Evolutionary conservation across 2,797 vertebrate species (phyloP).

Genomic region (Syngnathus rostellatus): DNA sequence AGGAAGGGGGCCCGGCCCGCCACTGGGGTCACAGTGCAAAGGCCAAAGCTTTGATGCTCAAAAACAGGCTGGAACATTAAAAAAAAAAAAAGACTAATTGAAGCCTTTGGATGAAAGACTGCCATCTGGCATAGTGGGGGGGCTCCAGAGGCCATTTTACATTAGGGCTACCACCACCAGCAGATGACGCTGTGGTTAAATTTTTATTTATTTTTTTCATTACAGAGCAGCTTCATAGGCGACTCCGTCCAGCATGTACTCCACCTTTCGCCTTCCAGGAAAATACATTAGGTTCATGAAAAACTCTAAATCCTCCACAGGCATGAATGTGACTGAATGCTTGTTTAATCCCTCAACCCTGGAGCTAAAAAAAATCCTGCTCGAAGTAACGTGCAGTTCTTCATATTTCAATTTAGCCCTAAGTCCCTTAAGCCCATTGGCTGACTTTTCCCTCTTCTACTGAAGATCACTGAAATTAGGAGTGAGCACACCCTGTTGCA

Average conservation of each 20-base stretch:
- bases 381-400: neutral
- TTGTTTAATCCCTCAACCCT: neutral
- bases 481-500: slow-evolving; percentile 53
- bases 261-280: too few species aligned
- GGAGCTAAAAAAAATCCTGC: neutral
- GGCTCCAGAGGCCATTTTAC: neutral
- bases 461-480: slow-evolving; percentile 38
- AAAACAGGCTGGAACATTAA: slow-evolving; percentile 15
- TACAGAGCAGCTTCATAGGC: neutral
- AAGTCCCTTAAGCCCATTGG: neutral
- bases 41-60: slow-evolving; percentile 47
- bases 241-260: neutral
- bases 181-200: neutral
- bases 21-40: slow-evolving; percentile 48
- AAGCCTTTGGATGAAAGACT: slow-evolving; percentile 3
- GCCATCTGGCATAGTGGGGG: neutral
- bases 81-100: slow-evolving; percentile 4
- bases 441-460: neutral
- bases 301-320: too few species aligned
- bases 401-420: slow-evolving; percentile 3
- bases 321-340: too few species aligned
- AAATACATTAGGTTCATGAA: too few species aligned
- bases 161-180: neutral
- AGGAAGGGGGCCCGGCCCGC: slow-evolving; percentile 38
- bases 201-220: too few species aligned